Evolutionary conservation across 92 coral and sea anemone species (phyloP), one percentile per base, ranked within the genome.

Genomic region (Nematostella vectensis): DNA sequence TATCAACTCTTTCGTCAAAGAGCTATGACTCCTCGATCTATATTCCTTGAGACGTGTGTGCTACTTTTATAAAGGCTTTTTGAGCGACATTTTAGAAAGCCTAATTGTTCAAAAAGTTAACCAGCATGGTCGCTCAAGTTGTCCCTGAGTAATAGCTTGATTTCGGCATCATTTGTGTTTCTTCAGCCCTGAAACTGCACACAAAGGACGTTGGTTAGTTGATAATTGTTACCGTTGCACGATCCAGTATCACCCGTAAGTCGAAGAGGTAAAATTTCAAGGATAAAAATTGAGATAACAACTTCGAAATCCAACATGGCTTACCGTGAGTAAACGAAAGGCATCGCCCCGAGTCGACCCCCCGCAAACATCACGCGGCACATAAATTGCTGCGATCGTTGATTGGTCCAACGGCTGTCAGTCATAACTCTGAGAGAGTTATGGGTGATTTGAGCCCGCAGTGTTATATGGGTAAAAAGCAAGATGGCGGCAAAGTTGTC

Each of bases 151-250:
- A n/a, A n/a, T n/a, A n/a, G n/a, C n/a, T n/a, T n/a, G n/a, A n/a
- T n/a, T n/a, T n/a, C n/a, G n/a, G n/a, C n/a, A n/a, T n/a, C n/a
- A n/a, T n/a, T n/a, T n/a, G n/a, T n/a, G 73, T 70, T 65, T 85
- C 75, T 45, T 48, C 54, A 59, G 76, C 61, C 94, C 94, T 85
- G 81, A 80, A 85, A 85, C 71, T 80, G 57, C 68, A 54, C 74
- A 65, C 74, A 70, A 67, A 75, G 47, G 80, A 80, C 60, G 71
- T 61, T 36, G 55, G 70, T 85, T 85, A 85, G 83, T 75, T 53
- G 40, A 63, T 52, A 53, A 62, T 60, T 61, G 77, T 85, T 85
- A 85, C 94, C 94, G 69, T 77, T 31, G 65, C 88, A 86, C 74
- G 78, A 70, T 85, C 85, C 62, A 64, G 80, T 50, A 68, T 64